Base-by-base conservation (phyloP, 2,113 vertebrate genomes). In the Albula goreensis region DNA sequence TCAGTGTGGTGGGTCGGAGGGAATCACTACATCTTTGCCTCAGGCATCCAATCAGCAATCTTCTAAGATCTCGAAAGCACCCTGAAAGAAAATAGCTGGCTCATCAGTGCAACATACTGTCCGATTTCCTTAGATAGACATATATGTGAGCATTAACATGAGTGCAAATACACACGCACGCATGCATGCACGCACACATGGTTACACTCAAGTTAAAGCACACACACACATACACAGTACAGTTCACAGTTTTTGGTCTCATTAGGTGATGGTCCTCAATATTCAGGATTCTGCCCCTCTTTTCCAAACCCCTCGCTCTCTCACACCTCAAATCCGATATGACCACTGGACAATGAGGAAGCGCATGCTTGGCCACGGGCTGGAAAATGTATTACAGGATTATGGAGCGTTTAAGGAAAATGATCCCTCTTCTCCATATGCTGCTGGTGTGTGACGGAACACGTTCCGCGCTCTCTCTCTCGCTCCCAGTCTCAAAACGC, bases 361-460 rank as follows among this genome's bases (percentile, higher is more conserved):
- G 5, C 31, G 15, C 17, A 6, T 52, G 50, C 13, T 51, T 81
- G n/a, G 5, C 77, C 3, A 12, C 31, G 2, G 51, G 53, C 52
- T 41, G 81, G 25, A 57, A 82, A 41, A 82, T 60, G n/a, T 82
- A 5, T 82, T 57, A 41, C 22, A 49, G 52, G 51, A 82, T 82
- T 82, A 82, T 8, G 17, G 31, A 13, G 13, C 22, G 31, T 82
- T 41, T 82, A 57, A 82, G 13, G 81, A 48, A 82, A 17, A 60
- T 12, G 12, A 31, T 82, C 81, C 81, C 53, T 9, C 81, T 82
- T 25, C 52, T 48, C 3, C 2, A 31, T 82, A 4, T 60, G 8
- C n/a, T 8, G n/a, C 70, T 74, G 70, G 25, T 82, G 51, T 11
- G 50, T 57, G 52, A 57, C 11, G n/a, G 7, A 53, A 22, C 41